Conservation (phyloP, 2,113 vertebrate species). For the Hirundichthys speculiger region DNA sequence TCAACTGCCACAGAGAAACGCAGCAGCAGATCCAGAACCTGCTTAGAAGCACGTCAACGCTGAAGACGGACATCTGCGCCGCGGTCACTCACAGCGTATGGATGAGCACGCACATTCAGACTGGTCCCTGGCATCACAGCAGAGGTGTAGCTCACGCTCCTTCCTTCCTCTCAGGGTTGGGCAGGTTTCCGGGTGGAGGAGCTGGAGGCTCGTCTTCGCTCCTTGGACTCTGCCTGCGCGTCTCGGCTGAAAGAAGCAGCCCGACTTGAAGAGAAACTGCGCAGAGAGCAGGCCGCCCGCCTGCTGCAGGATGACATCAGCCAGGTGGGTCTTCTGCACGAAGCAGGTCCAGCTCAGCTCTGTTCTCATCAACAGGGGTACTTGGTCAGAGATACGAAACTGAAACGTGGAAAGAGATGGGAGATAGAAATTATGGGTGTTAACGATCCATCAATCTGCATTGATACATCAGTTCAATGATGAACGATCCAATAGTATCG, state of each 20-base stretch:
- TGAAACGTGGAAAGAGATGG: no score
- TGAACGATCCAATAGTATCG: no score
- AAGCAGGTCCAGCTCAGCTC: background rate
- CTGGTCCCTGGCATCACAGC: background rate
- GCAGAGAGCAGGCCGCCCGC: constrained; percentile 11
- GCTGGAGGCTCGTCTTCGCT: constrained; percentile 31
- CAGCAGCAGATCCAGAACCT: constrained; percentile 78
- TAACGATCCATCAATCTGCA: no score
- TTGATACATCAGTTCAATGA: no score
- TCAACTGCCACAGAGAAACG: constrained; percentile 74
- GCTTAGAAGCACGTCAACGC: constrained; percentile 72
- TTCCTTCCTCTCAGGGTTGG: constrained; percentile 16
- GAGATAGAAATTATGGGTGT: no score
- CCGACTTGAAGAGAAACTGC: constrained; percentile 21
- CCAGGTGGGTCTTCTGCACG: constrained; percentile 36
- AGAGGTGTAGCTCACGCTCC: no score
- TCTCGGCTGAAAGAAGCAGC: constrained; percentile 20
- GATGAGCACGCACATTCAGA: background rate
- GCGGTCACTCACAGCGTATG: constrained; percentile 76
- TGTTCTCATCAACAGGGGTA: no score
- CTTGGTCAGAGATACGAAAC: no score
- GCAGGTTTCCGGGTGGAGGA: constrained; percentile 36
- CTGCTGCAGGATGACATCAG: constrained; percentile 33
- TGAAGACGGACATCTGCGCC: constrained; percentile 82
- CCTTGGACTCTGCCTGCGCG: constrained; percentile 31